Evolutionary conservation across 2,113 vertebrate species (phyloP).

Genomic region (Passer domesticus): DNA sequence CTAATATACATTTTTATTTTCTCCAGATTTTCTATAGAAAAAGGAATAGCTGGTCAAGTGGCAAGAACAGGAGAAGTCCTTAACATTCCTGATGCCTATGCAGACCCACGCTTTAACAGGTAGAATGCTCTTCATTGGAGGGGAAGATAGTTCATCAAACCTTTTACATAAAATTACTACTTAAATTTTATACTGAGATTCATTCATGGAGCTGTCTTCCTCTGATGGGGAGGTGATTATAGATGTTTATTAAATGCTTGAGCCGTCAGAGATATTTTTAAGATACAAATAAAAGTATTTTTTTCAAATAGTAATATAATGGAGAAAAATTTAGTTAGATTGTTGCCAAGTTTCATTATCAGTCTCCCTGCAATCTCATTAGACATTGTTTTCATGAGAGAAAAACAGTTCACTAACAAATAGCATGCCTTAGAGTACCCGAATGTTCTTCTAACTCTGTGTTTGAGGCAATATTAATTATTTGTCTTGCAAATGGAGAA

Average conservation of each 20-base stretch:
- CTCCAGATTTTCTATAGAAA: constrained; percentile 97
- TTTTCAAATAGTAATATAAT: background rate
- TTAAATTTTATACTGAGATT: background rate
- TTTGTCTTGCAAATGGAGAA: background rate
- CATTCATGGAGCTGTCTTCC: background rate
- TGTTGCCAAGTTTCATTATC: background rate
- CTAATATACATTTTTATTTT: background rate
- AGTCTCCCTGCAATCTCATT: background rate
- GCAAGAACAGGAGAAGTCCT: constrained; percentile 96
- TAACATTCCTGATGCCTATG: constrained; percentile 98
- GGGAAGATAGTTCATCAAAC: background rate
- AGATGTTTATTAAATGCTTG: background rate
- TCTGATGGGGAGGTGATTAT: background rate
- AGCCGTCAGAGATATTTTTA: background rate
- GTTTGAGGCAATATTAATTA: background rate
- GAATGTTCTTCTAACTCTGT: background rate
- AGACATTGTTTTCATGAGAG: background rate
- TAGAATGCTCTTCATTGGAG: constrained; percentile 25
- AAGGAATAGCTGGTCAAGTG: constrained; percentile 97
- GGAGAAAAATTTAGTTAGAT: background rate
- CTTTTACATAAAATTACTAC: background rate
- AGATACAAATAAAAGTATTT: background rate
- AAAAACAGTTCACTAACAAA: background rate
- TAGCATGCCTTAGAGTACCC: background rate
- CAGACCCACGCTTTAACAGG: constrained; percentile 99